Base-by-base conservation (phyloP, 2,113 vertebrate species). In the Raphicerus campestris region DNA sequence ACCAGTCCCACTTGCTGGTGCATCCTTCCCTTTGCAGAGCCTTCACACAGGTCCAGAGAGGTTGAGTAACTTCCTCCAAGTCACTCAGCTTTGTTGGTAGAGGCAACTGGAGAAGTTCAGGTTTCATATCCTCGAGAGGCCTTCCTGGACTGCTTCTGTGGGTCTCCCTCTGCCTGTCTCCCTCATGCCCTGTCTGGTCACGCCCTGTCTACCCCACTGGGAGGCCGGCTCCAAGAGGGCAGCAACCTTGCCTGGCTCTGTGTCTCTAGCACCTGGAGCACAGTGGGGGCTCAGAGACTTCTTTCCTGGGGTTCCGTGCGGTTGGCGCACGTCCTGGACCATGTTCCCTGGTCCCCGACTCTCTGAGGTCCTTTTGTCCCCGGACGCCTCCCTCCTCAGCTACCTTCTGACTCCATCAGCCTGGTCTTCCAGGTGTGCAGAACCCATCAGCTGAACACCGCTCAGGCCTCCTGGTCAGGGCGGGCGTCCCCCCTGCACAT, bases 381-480 rank as follows among this genome's bases (percentile, higher is more conserved):
- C 4, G 0, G 55, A 24, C 0, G 20, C 61, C 49, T 35, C 32
- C 4, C 16, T 19, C 4, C 16, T 39, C 19, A 9, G 7, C 60
- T 22, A 58, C 60, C 63, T 88, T 39, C 39, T 2, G 81, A 11
- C 55, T 51, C 53, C n/a, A 35, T 7, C 60, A 1, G 73, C 10
- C 2, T 2, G 10, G 10, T 22, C 53, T 32, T 7, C 3, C 6
- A 7, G 51, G 15, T 35, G 53, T 1, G 1, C 39, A 19, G 42
- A 20, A 56, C 32, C 47, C 32, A 2, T 14, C 28, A 10, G 66
- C 58, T 19, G 2, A 32, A 39, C 45, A 2, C 22, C 0, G 0
- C 32, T 39, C n/a, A 2, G 53, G 58, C 30, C 5, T 47, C 51
- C 51, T 9, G 3, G 47, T 47, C n/a, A 3, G 7, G 90, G 56